phyloP scores from a whole-genome alignment of 2,797 vertebrate species.

The Dryobates pubescens region DNA sequence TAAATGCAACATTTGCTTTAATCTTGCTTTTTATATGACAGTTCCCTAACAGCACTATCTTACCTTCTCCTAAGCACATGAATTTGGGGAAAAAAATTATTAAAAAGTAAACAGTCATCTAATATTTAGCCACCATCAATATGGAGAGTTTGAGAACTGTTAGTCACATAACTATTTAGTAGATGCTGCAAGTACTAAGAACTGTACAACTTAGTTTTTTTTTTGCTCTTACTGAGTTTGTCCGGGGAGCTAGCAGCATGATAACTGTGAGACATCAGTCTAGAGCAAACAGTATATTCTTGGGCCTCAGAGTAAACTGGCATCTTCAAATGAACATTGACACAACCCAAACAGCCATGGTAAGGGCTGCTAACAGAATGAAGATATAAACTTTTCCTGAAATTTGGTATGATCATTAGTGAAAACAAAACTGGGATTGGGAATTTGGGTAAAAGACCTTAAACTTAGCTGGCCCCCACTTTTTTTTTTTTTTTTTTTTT shows the following conservation, averaged over 20 bases:
- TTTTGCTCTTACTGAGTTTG: not conserved
- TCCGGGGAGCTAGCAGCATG: not conserved
- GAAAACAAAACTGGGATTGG: not conserved
- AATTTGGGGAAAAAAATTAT: not conserved
- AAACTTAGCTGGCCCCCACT: not conserved
- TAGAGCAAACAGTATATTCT: not conserved
- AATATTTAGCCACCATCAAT: not conserved
- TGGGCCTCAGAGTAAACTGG: not conserved
- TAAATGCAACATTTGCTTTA: rapidly evolving
- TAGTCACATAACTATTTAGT: not conserved
- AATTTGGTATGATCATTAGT: not conserved
- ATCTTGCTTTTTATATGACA: not conserved
- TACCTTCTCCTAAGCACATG: not conserved
- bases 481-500: not conserved
- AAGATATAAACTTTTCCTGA: not conserved
- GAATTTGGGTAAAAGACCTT: not conserved
- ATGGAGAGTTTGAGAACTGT: not conserved
- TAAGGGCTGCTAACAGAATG: not conserved
- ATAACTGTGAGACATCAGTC: not conserved
- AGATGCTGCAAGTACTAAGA: not conserved
- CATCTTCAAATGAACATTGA: not conserved
- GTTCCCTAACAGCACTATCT: not conserved
- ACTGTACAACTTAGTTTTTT: not conserved
- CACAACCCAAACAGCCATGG: not conserved
- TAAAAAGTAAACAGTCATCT: not conserved